Base-by-base conservation (phyloP, 35 echinoderm and acorn worm species). In the Ptychodera flava region DNA sequence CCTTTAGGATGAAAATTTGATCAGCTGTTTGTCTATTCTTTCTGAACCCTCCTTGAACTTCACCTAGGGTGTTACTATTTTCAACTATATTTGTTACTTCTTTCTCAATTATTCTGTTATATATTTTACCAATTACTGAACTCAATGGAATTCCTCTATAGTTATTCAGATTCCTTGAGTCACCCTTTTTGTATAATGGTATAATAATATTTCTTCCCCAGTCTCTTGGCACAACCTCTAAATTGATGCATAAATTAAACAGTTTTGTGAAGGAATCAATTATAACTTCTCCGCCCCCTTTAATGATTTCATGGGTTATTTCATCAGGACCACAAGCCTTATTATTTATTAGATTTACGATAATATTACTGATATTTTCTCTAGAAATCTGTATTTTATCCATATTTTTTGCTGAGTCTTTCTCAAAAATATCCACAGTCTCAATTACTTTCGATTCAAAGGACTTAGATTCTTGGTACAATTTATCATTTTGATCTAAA, bases 171-270 rank as follows among this genome's bases (percentile, higher is more conserved):
- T 83, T 30, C 37, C 34, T 36, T 37, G 16, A 36, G 37, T 30
- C 28, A 16, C 82, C 82, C n/a, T 83, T 37, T 83, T 83, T 83
- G 29, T 28, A 36, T 30, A 83, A 36, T 36, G 82, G 82, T 0
- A 83, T 83, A 83, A 83, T 83, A 2, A 37, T 83, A 37, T 34
- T 27, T 83, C 28, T 83, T 16, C 34, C 34, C 80, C 80, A 82
- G 31, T 82, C 32, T 28, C 27, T 83, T 83, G 33, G 82, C 30
- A 83, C 37, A 36, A 36, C 82, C 29, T 37, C 82, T 30, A 83
- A 35, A 0, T 14, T 28, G 0, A 36, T 83, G 37, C 30, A 36
- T 83, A 16, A 16, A 36, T 83, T 34, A 83, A n/a, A 83, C 82
- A 83, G 35, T 36, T 1, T 0, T 22, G 37, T 30, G 29, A 83